Percentiles rank a stretch among this genome's conserved stretches.
phyloP scores from a whole-genome alignment of 2,113 vertebrate genomes.

The Colossoma macropomum region DNA sequence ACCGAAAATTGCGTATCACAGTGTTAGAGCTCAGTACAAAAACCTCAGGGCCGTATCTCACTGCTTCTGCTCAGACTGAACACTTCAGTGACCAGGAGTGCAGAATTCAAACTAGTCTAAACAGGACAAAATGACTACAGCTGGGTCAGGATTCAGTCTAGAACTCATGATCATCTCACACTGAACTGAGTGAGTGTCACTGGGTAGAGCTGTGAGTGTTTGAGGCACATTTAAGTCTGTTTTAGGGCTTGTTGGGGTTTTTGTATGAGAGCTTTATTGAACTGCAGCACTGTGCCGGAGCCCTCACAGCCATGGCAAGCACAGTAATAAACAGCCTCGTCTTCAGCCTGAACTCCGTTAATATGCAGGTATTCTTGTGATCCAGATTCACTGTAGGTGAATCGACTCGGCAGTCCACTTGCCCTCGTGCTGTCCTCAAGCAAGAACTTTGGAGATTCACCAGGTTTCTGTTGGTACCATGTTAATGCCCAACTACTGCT shows the following conservation, averaged over 20 bases:
- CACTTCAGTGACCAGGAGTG: neutral
- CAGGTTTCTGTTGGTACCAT: constrained; percentile 41
- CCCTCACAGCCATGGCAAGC: neutral
- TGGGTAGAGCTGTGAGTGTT: neutral
- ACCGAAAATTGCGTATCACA: neutral
- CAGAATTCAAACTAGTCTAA: neutral
- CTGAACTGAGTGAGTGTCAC: neutral
- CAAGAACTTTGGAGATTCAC: constrained; percentile 5
- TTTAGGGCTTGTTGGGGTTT: constrained; percentile 22
- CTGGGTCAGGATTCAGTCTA: neutral
- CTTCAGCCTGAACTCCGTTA: constrained; percentile 39
- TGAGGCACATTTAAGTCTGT: neutral
- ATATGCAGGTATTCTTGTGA: constrained; percentile 28
- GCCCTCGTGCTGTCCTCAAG: neutral
- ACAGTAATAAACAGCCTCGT: constrained; percentile 37
- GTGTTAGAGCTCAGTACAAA: constrained; percentile 35
- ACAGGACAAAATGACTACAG: constrained; percentile 1
- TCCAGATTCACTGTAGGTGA: constrained; percentile 28
- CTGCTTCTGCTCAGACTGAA: constrained; percentile 21
- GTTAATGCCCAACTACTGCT: neutral
- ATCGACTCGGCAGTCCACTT: constrained; percentile 14
- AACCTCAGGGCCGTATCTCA: constrained; percentile 12
- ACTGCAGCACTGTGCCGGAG: constrained; percentile 5
- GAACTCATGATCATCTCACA: neutral
- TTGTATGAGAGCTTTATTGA: neutral